phyloP scores from a whole-genome alignment of 1,140 invertebrate genomes.

The Amyelois transitella region DNA sequence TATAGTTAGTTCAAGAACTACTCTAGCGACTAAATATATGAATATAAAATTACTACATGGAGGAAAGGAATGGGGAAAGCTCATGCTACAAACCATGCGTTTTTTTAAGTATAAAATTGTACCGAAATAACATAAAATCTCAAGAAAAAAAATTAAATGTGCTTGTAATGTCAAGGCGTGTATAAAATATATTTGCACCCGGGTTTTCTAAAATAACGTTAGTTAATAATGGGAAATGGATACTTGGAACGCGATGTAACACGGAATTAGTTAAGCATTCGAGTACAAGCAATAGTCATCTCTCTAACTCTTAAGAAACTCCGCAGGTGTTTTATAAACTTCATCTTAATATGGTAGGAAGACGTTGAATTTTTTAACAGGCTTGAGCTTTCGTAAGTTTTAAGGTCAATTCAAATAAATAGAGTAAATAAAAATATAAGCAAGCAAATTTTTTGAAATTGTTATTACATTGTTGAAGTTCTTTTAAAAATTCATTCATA shows the following conservation, averaged over 20 bases:
- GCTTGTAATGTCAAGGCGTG: not conserved
- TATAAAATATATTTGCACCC: too few relatives aligned
- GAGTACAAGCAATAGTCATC: not conserved
- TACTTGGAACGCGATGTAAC: not conserved
- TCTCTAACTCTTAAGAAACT: constrained; percentile 8
- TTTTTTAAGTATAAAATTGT: too few relatives aligned
- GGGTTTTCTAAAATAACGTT: too few relatives aligned
- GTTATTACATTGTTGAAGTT: too few relatives aligned
- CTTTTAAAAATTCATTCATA: too few relatives aligned
- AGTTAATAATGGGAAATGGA: not conserved
- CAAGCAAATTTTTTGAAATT: not conserved
- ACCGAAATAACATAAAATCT: not conserved
- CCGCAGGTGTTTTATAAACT: constrained; percentile 14
- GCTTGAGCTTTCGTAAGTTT: not conserved
- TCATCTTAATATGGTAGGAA: constrained; percentile 8
- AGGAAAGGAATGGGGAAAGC: not conserved
- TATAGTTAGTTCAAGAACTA: constrained; percentile 48
- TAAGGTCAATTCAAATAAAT: not conserved
- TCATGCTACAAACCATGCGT: not conserved
- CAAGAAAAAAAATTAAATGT: not conserved
- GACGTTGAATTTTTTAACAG: constrained; percentile 12
- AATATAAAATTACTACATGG: too few relatives aligned
- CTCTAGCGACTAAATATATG: constrained; percentile 23
- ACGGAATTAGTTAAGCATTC: not conserved
- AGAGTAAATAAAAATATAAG: not conserved